Base-by-base conservation (phyloP, 2,113 vertebrate genomes). In the Anarhynchus alexandrinus region DNA sequence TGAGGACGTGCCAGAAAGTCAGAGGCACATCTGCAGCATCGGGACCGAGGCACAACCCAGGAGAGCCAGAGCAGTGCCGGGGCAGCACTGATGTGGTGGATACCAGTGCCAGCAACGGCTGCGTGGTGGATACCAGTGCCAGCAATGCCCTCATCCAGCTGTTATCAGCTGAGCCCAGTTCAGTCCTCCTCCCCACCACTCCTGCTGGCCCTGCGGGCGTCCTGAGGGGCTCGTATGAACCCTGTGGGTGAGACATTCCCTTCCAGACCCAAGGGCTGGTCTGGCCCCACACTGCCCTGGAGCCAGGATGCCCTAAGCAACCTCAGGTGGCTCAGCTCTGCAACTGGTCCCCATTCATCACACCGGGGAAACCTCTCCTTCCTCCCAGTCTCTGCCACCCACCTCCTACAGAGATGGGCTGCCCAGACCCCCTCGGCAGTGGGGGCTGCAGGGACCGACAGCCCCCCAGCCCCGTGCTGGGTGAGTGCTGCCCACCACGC, bases 361-460 rank as follows among this genome's bases (percentile, higher is more conserved):
- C 17, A 17, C 10, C 4, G 8, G 15, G 18, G 30, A 54, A 90
- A 10, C 9, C 7, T 90, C 47, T 71, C 58, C n/a, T 27, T 30
- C 18, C 2, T 3, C 54, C 19, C 58, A 73, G 27, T 26, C 27
- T 49, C 51, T 29, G 18, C 29, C 29, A 66, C 5, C 15, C 36
- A 57, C 20, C 45, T 58, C 40, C 42, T 52, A 12, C 12, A 80
- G 87, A 86, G 40, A 61, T 2, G 30, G 21, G 40, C 14, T 78
- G 49, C 11, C 23, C 38, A 36, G 20, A 36, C 2, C 6, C 57
- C 43, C 66, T 38, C 3, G 2, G 38, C 59, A 69, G 62, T 13
- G 65, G 42, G 51, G 27, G 43, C 5, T 1, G 4, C 70, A 78
- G 32, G 14, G 43, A 42, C 21, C 0, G 0, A 34, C n/a, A 78